These are phyloP conservation scores for Operophtera brumata DNA, from an alignment of 2,888 invertebrate species.

Conservation along the genomic window DNA sequence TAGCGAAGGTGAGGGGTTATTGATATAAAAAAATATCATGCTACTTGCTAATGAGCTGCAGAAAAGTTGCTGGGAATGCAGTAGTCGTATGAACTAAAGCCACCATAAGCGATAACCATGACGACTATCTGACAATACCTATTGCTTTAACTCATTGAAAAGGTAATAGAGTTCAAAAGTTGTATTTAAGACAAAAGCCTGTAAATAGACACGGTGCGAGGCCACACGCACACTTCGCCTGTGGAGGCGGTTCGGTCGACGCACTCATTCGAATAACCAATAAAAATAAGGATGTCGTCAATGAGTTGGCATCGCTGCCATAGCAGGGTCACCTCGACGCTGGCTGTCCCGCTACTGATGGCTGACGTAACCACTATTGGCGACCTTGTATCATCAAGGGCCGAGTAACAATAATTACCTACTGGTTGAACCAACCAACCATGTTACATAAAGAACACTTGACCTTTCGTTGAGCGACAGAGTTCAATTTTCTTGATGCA, in stretches of 20 bases:
- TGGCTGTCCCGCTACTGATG: constrained; percentile 45
- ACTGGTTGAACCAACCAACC: constrained; percentile 11
- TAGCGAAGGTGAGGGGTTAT: neutral
- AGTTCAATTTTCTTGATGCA: neutral
- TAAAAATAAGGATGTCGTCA: constrained; percentile 81
- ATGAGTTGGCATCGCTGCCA: constrained; percentile 72
- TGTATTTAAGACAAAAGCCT: constrained; percentile 31
- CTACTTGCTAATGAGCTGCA: constrained; percentile 6
- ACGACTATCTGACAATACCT: neutral
- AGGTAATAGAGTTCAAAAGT: constrained; percentile 5
- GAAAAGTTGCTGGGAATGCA: neutral
- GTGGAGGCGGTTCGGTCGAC: constrained; percentile 72
- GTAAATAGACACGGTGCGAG: constrained; percentile 59
- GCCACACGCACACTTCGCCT: constrained; percentile 69
- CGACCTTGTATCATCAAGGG: constrained; percentile 41
- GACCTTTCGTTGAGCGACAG: constrained; percentile 3
- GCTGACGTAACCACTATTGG: constrained; percentile 35
- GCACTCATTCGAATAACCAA: constrained; percentile 71
- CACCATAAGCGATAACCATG: neutral
- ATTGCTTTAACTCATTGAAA: constrained; percentile 5
- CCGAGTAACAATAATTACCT: constrained; percentile 26
- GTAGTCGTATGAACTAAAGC: neutral
- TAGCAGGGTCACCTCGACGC: constrained; percentile 66
- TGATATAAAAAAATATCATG: neutral
- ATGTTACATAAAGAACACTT: neutral